A percentile compares a stretch with the other conserved stretches of the same genome.
phyloP scores from a whole-genome alignment of 2,113 vertebrate genomes.

The Pitta sordida region DNA sequence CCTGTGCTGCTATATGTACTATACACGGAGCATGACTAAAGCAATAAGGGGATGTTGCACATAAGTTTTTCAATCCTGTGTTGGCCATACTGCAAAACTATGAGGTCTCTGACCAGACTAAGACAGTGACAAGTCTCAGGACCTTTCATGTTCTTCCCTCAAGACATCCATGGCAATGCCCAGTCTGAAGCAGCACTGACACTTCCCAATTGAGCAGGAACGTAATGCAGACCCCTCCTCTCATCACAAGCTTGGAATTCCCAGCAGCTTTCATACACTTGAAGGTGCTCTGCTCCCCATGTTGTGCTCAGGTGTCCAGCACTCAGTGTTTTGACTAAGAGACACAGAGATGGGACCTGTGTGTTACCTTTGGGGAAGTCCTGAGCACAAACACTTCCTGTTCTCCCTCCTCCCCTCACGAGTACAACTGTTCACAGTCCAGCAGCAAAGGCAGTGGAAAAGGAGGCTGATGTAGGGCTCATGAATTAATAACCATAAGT shows the following conservation, averaged over 20 bases:
- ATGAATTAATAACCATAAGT: neutral
- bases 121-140: neutral
- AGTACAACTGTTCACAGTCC: neutral
- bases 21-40: neutral
- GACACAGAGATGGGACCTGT: neutral
- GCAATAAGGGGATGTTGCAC: neutral
- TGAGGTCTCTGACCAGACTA: neutral
- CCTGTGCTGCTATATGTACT: neutral
- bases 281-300: neutral
- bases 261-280: neutral
- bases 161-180: neutral
- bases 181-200: neutral
- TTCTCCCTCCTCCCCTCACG: rapidly evolving
- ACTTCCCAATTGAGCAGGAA: neutral
- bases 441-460: neutral
- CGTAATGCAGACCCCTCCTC: neutral
- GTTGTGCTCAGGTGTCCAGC: neutral
- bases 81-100: neutral
- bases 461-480: neutral
- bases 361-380: neutral
- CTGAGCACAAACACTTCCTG: neutral
- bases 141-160: neutral
- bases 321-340: neutral
- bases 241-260: neutral
- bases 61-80: neutral